phyloP scores from a whole-genome alignment of 2,888 invertebrate species.

The Ramazzottius varieornatus region DNA sequence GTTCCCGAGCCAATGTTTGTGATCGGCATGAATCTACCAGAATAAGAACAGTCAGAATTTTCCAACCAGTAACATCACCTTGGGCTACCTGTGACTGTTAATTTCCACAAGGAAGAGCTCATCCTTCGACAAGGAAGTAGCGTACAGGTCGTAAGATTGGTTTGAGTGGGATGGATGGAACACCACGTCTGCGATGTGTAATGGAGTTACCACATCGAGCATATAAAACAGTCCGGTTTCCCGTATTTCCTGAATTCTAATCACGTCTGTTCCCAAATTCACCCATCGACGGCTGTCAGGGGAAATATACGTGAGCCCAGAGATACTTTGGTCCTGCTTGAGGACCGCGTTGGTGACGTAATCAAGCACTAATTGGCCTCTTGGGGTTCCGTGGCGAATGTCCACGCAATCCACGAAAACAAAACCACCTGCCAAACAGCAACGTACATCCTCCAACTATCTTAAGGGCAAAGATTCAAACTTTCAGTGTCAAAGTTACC shows the following conservation, averaged over 20 bases:
- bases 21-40: background rate
- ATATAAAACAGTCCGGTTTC: slow-evolving; percentile 33
- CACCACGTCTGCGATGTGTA: slow-evolving; percentile 41
- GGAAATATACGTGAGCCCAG: slow-evolving; percentile 18
- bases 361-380: slow-evolving; percentile 40
- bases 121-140: slow-evolving; percentile 41
- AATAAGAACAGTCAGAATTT: background rate
- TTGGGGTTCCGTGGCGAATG: slow-evolving; percentile 34
- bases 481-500: slow-evolving; percentile 30
- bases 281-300: slow-evolving; percentile 42
- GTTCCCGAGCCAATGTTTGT: background rate
- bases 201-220: slow-evolving; percentile 45
- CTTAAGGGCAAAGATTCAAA: background rate
- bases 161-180: slow-evolving; percentile 43
- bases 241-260: slow-evolving; percentile 37
- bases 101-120: slow-evolving; percentile 43
- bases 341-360: slow-evolving; percentile 43
- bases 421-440: slow-evolving; percentile 33
- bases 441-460: background rate
- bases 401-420: slow-evolving; percentile 42
- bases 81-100: slow-evolving; percentile 17
- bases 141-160: slow-evolving; percentile 44
- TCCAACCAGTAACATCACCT: background rate
- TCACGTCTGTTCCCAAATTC: slow-evolving; percentile 35
- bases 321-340: slow-evolving; percentile 17